Base-by-base conservation (phyloP, 2,113 vertebrate genomes). In the Chionis minor region DNA sequence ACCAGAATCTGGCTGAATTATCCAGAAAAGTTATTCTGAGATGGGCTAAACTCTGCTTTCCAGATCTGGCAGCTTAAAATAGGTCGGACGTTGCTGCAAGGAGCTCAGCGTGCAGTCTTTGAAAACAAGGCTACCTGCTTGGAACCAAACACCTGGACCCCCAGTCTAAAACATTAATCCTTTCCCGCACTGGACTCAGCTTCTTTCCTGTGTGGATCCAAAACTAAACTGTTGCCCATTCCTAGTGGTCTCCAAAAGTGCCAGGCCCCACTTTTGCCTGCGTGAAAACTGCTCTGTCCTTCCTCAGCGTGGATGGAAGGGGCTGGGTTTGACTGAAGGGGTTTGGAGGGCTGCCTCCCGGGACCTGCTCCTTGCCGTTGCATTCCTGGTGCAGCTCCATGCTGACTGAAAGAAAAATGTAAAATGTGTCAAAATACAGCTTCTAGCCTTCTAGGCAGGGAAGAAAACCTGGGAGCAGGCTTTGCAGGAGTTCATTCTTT, bases 361-460 rank as follows among this genome's bases (percentile, higher is more conserved):
- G 44, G 32, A 33, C 44, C 7, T 0, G 0, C 10, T 73, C 23
- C 6, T 38, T 35, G 8, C 1, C 2, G 11, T 55, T 2, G 1
- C 14, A 1, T 56, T 66, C 15, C 33, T 47, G 15, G 12, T 77
- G 72, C 3, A 5, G 61, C 21, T 70, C 22, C 5, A 1, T 63
- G 63, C n/a, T 59, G 55, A 52, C 14, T 30, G 44, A 42, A 90
- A 73, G 10, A 61, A 66, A 83, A 63, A 28, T 28, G 49, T 33
- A 75, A 42, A 38, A 38, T 38, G 22, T 71, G 16, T 82, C 19
- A 91, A 78, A 86, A 80, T 3, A 14, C 16, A 27, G 27, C 30
- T 79, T 89, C 5, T 56, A n/a, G 28, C 63, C 27, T 77, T 67
- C 12, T 47, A 62, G 40, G 20, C 32, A 59, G 54, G 72, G 62